Evolutionary conservation across 2,113 vertebrate species (phyloP).

Genomic region (Cynoglossus semilaevis): DNA sequence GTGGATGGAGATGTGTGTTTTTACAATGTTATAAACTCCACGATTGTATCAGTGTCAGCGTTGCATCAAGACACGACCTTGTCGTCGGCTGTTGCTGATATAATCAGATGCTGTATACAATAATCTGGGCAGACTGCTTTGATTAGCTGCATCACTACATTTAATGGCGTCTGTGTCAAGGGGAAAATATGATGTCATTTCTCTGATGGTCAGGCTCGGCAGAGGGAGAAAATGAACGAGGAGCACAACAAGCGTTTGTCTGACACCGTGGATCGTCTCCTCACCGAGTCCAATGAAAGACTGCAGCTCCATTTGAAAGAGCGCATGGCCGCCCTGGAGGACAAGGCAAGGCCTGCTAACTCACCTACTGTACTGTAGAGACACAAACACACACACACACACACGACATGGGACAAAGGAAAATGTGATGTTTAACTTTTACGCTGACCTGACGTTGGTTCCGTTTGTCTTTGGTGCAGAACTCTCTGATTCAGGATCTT

Average conservation of each 20-base stretch:
- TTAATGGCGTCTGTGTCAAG: slow-evolving; percentile 45
- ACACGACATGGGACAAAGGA: slow-evolving; percentile 4
- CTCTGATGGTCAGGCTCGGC: slow-evolving; percentile 82
- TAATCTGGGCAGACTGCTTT: slow-evolving; percentile 46
- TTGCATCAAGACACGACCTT: slow-evolving; percentile 38
- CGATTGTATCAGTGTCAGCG: too few relatives aligned
- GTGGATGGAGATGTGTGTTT: slow-evolving; percentile 48
- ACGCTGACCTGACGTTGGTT: slow-evolving; percentile 9
- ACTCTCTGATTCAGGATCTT: slow-evolving; percentile 90
- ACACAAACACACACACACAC: background rate
- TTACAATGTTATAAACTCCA: too few relatives aligned
- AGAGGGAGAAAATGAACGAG: slow-evolving; percentile 97
- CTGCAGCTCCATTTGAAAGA: slow-evolving; percentile 96
- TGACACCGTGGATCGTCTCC: slow-evolving; percentile 91
- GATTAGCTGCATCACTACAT: slow-evolving; percentile 50
- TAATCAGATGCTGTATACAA: slow-evolving; percentile 46
- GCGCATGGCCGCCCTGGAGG: slow-evolving; percentile 93
- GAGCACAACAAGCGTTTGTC: slow-evolving; percentile 95
- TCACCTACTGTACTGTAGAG: background rate
- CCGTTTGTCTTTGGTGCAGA: slow-evolving; percentile 70
- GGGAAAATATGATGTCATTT: slow-evolving; percentile 35
- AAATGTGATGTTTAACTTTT: background rate
- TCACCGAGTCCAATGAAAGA: slow-evolving; percentile 92
- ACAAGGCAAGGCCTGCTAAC: slow-evolving; percentile 76
- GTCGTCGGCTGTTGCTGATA: slow-evolving; percentile 51